These are phyloP conservation scores for Drosophila algonquin DNA, from an alignment of 2,888 invertebrate genomes.

Conservation along the genomic window DNA sequence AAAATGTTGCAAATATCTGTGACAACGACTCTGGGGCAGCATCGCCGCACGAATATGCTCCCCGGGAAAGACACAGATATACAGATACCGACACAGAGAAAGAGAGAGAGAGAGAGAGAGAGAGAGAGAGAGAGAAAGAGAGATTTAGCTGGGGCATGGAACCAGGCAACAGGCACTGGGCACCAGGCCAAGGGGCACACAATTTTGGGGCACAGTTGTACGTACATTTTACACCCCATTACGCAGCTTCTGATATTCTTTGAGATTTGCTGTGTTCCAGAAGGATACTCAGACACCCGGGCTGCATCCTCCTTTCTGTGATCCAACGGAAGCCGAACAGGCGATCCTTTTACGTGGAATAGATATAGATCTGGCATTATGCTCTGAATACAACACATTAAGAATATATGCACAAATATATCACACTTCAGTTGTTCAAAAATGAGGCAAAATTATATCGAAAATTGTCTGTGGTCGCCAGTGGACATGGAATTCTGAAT, in stretches of 20 bases:
- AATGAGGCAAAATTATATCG: no score
- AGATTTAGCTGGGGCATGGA: neutral
- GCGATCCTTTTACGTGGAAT: no score
- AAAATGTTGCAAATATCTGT: conserved; percentile 73
- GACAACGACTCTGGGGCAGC: conserved; percentile 36
- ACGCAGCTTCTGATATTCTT: no score
- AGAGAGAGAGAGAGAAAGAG: neutral
- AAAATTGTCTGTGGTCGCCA: neutral
- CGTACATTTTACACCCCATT: no score
- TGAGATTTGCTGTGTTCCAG: no score
- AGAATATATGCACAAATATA: no score
- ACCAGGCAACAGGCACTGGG: neutral
- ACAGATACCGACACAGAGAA: neutral
- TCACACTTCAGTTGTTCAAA: no score
- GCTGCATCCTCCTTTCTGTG: no score
- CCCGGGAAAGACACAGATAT: neutral
- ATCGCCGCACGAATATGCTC: neutral
- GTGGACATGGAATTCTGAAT: neutral
- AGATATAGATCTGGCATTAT: no score
- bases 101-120: neutral
- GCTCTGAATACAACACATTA: no score
- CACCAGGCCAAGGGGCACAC: neutral
- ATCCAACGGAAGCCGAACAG: no score
- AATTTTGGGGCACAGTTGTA: neutral
- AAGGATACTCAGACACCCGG: no score